Evolutionary conservation across 2,888 invertebrate genomes (phyloP).

Genomic region (Oligia fasciuncula): DNA sequence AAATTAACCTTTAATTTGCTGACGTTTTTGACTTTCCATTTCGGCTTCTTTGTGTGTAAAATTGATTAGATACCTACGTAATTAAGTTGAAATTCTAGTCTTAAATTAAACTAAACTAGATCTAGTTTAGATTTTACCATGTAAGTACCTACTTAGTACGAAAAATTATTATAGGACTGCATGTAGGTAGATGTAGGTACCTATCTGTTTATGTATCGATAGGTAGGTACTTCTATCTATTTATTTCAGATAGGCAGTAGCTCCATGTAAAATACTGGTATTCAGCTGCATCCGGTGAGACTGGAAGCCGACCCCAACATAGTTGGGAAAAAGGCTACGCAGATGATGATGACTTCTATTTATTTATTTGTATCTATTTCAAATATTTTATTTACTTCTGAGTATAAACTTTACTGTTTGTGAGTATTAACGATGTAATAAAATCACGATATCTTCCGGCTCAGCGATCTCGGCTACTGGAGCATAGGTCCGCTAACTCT

Average conservation of each 20-base stretch:
- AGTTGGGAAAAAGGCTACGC: too few relatives aligned
- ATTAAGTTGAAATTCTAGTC: not conserved
- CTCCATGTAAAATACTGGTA: too few relatives aligned
- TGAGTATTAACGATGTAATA: constrained; percentile 65
- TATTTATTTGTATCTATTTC: constrained; percentile 40
- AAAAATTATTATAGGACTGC: constrained; percentile 13
- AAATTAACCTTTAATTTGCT: constrained; percentile 43
- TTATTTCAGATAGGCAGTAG: too few relatives aligned
- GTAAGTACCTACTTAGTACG: not conserved
- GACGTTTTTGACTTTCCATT: constrained; percentile 21
- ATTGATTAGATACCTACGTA: constrained; percentile 9
- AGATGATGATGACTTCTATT: not conserved
- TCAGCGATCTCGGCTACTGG: constrained; percentile 68
- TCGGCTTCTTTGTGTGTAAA: constrained; percentile 42
- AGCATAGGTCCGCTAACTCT: constrained; percentile 66
- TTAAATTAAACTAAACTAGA: constrained; percentile 3
- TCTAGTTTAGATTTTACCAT: not conserved
- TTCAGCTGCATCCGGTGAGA: too few relatives aligned
- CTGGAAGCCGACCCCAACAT: too few relatives aligned
- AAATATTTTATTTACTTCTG: constrained; percentile 61
- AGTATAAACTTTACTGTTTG: constrained; percentile 56
- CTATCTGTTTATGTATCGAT: constrained; percentile 27
- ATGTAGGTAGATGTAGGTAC: not conserved
- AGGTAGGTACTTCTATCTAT: not conserved
- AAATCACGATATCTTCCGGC: constrained; percentile 69